phyloP scores from a whole-genome alignment of 2,797 vertebrate genomes.

The Pogoniulus pusillus region DNA sequence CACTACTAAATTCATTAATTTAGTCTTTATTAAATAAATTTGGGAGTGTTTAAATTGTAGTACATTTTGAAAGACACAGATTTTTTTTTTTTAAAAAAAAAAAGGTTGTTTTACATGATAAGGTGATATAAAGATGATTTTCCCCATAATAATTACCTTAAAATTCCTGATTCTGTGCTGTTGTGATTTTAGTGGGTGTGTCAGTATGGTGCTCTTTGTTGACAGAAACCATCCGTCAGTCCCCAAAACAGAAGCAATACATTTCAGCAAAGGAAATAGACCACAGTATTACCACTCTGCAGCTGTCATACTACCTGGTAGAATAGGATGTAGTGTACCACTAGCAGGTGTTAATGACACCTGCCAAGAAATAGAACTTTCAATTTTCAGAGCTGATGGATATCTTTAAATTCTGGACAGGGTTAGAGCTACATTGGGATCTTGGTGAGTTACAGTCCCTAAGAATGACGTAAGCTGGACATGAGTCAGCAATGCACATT shows the following conservation, averaged over 20 bases:
- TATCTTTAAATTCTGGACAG: background rate
- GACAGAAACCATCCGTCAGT: background rate
- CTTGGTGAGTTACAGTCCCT: background rate
- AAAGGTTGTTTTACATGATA: background rate
- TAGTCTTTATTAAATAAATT: background rate
- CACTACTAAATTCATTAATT: no score
- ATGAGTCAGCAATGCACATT: no score
- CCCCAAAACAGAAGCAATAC: background rate
- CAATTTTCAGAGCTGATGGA: background rate
- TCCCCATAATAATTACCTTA: background rate
- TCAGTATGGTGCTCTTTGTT: background rate
- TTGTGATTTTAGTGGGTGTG: background rate
- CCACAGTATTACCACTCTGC: background rate
- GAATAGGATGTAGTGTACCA: background rate
- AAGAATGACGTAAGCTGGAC: background rate
- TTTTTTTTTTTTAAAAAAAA: no score
- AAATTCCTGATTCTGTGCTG: background rate
- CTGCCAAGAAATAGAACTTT: background rate
- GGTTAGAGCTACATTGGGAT: background rate
- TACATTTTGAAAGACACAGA: background rate
- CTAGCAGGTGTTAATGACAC: background rate
- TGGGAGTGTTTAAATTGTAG: background rate
- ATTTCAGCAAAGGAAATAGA: background rate
- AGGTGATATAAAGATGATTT: background rate
- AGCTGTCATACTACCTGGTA: background rate